These are phyloP conservation scores for Ophraella communa DNA, from an alignment of 2,888 invertebrate species.

Conservation along the genomic window DNA sequence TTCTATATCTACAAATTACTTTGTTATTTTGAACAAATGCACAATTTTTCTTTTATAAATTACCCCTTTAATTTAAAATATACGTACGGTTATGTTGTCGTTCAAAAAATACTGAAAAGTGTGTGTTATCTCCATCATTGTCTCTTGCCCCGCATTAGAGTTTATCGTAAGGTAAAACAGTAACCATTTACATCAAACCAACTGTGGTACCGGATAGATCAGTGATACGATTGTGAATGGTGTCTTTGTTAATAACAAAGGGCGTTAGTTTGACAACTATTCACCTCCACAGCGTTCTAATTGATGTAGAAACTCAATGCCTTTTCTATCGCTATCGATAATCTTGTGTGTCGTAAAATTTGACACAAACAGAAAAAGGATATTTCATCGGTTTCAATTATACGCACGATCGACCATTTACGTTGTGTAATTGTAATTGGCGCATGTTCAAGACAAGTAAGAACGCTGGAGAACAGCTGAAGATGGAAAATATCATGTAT, in stretches of 20 bases:
- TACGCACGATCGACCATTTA: too few relatives aligned
- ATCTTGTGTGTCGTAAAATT: not conserved
- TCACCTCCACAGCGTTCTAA: constrained; percentile 50
- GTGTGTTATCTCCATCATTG: constrained; percentile 42
- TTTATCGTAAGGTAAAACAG: constrained; percentile 43
- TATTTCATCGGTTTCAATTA: not conserved
- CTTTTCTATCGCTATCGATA: not conserved
- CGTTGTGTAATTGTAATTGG: too few relatives aligned
- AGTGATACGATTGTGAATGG: constrained; percentile 48
- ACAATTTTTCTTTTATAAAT: not conserved
- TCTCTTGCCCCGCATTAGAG: constrained; percentile 40
- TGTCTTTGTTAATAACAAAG: constrained; percentile 46
- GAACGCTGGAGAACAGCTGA: too few relatives aligned
- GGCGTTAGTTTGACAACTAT: constrained; percentile 51
- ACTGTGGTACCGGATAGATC: constrained; percentile 45
- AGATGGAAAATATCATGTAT: too few relatives aligned
- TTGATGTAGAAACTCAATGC: constrained; percentile 47
- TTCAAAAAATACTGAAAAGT: constrained; percentile 30
- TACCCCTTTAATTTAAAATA: not conserved
- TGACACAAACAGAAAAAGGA: not conserved
- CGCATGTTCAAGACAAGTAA: too few relatives aligned
- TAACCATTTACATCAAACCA: constrained; percentile 45
- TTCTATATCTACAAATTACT: too few relatives aligned
- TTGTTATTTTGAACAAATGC: too few relatives aligned
- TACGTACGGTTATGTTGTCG: not conserved